A percentile compares a stretch with the other conserved stretches of the same genome.
phyloP scores from a whole-genome alignment of 2,888 invertebrate genomes.

The Morpho helenor region DNA sequence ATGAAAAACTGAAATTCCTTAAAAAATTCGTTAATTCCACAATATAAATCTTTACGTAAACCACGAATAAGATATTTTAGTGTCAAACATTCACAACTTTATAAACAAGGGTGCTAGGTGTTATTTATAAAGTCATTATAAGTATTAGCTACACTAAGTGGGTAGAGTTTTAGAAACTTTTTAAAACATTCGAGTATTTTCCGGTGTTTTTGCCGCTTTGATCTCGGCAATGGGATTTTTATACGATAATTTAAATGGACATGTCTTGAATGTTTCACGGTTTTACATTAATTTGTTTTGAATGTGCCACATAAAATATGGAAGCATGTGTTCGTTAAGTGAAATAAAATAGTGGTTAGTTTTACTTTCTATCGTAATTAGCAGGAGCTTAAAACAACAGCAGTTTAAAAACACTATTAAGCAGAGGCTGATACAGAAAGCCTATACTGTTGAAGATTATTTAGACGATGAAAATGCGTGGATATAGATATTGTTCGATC shows the following conservation, averaged over 20 bases:
- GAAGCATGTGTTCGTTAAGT: not conserved
- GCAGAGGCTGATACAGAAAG: too few species aligned
- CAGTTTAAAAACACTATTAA: too few species aligned
- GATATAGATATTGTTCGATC: too few species aligned
- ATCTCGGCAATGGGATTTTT: conserved; percentile 24
- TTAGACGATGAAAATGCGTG: too few species aligned
- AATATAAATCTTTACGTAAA: not conserved
- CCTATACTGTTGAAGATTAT: too few species aligned
- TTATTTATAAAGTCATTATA: conserved; percentile 18
- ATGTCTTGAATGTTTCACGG: conserved; percentile 13
- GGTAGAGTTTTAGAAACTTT: conserved; percentile 22
- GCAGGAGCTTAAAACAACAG: too few species aligned
- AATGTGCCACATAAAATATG: conserved; percentile 1
- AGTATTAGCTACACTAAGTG: conserved; percentile 6
- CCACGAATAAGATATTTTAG: not conserved
- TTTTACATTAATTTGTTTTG: conserved; percentile 23
- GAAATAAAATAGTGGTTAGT: not conserved
- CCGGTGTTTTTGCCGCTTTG: conserved; percentile 24
- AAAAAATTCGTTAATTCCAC: too few species aligned
- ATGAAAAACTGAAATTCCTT: too few species aligned
- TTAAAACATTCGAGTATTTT: conserved; percentile 26
- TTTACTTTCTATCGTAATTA: not conserved
- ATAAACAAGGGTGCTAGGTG: conserved; percentile 3
- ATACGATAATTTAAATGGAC: conserved; percentile 26
- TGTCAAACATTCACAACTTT: not conserved